Evolutionary conservation across 2,888 invertebrate species (phyloP), one percentile per base, ranked within the genome.

Genomic region (Pandemis heparana): DNA sequence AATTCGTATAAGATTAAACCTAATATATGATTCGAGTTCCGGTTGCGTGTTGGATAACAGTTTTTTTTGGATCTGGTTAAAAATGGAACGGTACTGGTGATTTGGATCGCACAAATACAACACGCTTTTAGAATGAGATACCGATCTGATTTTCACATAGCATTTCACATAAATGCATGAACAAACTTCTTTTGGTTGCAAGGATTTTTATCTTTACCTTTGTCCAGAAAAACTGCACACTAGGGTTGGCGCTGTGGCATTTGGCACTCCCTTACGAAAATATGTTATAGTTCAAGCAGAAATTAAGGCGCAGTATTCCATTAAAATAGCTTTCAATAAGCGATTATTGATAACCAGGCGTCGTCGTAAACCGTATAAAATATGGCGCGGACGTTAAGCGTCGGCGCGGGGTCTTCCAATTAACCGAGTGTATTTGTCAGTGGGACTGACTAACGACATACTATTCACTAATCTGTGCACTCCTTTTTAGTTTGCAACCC

Each of bases 1-100:
- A 94, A 94, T 94, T 94, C 94, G 92, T 92, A 94, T 94, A 92
- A 94, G 94, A 94, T 93, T 92, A 91, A 93, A 90, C 89, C 85
- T 93, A 94, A 93, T 93, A 92, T 94, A 92, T 94, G 94, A 94
- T 90, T 92, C 86, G 86, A 87, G 91, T 91, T 92, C 91, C 92
- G 92, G 90, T 90, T 88, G 89, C 88, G 90, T 88, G 92, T 89
- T 93, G 94, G 92, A 77, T 89, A 90, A 90, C 91, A 86, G 92
- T 90, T 86, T 82, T 32, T 86, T 87, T 89, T 51, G 70, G 64
- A 51, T 64, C 59, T 64, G 68, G 63, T 73, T 74, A 23, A 65
- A 61, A 71, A 60, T 65, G 67, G 69, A 68, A 74, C 64, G 68
- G 69, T 64, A 60, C 60, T 41, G 51, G 18, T 48, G 70, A 75